Conservation (phyloP, 2,888 invertebrate species). For the Phasia obesa region DNA sequence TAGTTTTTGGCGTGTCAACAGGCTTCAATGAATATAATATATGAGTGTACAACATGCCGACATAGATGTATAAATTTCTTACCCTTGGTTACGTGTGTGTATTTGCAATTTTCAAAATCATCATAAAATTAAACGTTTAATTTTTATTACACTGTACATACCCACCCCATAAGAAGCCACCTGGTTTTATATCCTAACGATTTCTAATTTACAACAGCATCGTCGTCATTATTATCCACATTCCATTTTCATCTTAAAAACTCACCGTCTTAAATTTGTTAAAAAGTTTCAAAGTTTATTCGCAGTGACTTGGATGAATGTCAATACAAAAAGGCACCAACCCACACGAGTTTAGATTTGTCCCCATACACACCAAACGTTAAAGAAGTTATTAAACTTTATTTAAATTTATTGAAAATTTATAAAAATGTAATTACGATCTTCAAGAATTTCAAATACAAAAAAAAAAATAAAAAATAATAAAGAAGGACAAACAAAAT, state of each 20-base stretch:
- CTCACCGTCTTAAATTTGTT: not conserved
- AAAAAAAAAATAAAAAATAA: too few relatives aligned
- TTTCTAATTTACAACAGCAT: not conserved
- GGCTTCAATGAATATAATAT: slow-evolving; percentile 28
- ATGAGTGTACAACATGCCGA: too few relatives aligned
- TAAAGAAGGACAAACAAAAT: too few relatives aligned
- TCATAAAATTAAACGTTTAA: slow-evolving; percentile 46
- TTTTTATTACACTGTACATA: slow-evolving; percentile 57
- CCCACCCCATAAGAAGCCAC: slow-evolving; percentile 14
- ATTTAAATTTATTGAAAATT: too few relatives aligned
- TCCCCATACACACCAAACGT: not conserved
- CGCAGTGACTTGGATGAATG: not conserved
- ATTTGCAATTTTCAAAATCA: slow-evolving; percentile 40
- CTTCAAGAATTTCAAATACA: too few relatives aligned
- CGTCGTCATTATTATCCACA: not conserved
- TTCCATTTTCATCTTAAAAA: not conserved
- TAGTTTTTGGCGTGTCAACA: slow-evolving; percentile 58
- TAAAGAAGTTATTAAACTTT: too few relatives aligned
- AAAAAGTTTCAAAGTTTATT: not conserved
- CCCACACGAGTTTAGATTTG: not conserved
- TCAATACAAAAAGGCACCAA: too few relatives aligned
- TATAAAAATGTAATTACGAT: too few relatives aligned
- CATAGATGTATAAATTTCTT: too few relatives aligned
- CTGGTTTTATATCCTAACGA: not conserved
- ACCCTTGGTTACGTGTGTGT: not conserved